Base-by-base conservation (phyloP, 2,888 invertebrate genomes). In the Meliscaeva auricollis region DNA sequence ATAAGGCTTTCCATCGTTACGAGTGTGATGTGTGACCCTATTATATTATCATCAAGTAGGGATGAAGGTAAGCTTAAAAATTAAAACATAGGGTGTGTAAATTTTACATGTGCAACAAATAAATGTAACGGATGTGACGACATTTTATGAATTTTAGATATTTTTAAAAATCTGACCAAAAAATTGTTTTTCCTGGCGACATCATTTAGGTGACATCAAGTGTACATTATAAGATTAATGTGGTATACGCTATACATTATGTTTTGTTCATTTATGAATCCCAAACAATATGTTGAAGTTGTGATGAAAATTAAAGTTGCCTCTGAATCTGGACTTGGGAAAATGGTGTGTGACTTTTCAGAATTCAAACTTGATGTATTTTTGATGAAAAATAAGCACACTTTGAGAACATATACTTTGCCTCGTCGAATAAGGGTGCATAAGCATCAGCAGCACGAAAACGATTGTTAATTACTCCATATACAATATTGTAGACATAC, bases 211-310 rank as follows among this genome's bases (percentile, higher is more conserved):
- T 9, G 15, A 15, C 30, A 54, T 30, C 15, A 15, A 54, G 30
- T 54, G 54, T 32, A 0, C 15, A 4, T 4, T 6, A n/a, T 52
- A 46, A 3, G 26, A 26, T 26, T 26, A 26, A 26, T 26, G 26
- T 26, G 26, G 26, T 26, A 26, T 26, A n/a, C n/a, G n/a, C n/a
- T 26, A 26, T 26, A 26, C 26, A 26, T n/a, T n/a, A n/a, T n/a
- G 26, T 26, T 4, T 26, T 26, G 26, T 9, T 1, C 30, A 15
- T 54, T 9, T 41, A 41, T 41, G 22, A 60, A 60, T 38, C 7
- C 13, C 38, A 58, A 58, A 35, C 58, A 58, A 58, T 58, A 58
- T 20, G 13, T 58, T 58, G 17, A 22, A 58, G n/a, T 22, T 60
- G 13, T 20, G 4, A 13, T 13, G n/a, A 41, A 60, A 22, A 22